Evolutionary conservation across 2,888 invertebrate species (phyloP).

Genomic region (Strigamia transsilvanica): DNA sequence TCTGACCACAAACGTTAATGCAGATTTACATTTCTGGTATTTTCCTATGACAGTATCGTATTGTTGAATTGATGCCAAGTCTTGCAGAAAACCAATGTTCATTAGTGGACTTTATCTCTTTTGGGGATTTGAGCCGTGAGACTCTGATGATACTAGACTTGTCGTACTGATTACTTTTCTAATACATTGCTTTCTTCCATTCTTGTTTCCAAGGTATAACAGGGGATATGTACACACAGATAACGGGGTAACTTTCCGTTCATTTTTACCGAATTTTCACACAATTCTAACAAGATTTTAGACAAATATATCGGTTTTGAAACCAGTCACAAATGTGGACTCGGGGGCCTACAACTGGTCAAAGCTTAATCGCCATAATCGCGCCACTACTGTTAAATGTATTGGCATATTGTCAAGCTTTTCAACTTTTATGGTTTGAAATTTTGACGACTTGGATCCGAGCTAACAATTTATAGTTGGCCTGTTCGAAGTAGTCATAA

Average conservation of each 20-base stretch:
- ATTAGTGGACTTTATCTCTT: slow-evolving; percentile 4
- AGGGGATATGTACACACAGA: background rate
- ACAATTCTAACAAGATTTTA: background rate
- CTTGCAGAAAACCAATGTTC: background rate
- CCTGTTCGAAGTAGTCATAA: background rate
- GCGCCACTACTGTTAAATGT: too few relatives aligned
- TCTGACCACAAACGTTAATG: too few relatives aligned
- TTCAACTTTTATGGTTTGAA: background rate
- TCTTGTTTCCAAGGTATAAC: background rate
- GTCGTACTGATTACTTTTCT: slow-evolving; percentile 4
- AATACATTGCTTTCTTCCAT: background rate
- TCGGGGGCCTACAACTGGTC: too few relatives aligned
- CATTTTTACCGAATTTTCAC: background rate
- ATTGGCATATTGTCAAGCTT: too few relatives aligned
- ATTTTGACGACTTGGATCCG: background rate
- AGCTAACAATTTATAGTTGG: background rate
- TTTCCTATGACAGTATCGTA: background rate
- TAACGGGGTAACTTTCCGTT: background rate
- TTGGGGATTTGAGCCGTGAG: background rate
- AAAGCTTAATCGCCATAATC: too few relatives aligned
- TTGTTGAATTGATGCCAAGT: background rate
- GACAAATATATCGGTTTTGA: too few relatives aligned
- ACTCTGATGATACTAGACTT: background rate
- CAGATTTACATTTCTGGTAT: too few relatives aligned
- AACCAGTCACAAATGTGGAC: too few relatives aligned